Evolutionary conservation across 2,888 invertebrate genomes (phyloP).

Genomic region (Hemithea aestivaria): DNA sequence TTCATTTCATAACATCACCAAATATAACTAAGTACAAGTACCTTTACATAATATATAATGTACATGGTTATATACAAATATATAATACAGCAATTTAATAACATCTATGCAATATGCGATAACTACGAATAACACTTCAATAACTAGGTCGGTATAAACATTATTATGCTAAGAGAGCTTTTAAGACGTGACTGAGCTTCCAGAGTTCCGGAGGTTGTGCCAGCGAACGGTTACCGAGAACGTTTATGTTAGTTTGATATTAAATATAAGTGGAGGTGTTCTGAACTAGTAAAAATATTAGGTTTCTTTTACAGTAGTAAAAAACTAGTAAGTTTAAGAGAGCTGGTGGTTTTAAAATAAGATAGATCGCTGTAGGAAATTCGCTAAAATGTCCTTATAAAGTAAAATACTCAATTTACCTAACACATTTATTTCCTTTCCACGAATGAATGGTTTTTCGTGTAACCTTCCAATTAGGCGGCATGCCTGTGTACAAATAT

Average conservation of each 20-base stretch:
- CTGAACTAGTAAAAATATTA: too few species aligned
- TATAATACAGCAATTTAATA: too few species aligned
- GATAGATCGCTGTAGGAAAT: constrained; percentile 7
- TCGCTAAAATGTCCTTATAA: constrained; percentile 7
- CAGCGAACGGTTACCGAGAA: background rate
- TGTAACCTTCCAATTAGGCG: constrained; percentile 52
- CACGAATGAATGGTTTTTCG: constrained; percentile 46
- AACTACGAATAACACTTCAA: constrained; percentile 11
- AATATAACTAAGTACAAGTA: too few species aligned
- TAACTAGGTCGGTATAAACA: constrained; percentile 13
- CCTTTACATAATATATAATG: too few species aligned
- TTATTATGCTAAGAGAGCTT: constrained; percentile 15
- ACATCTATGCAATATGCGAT: constrained; percentile 1
- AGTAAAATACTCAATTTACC: constrained; percentile 30
- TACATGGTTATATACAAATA: too few species aligned
- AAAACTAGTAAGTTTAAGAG: too few species aligned
- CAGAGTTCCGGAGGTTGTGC: constrained; percentile 2
- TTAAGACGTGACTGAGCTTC: constrained; percentile 14
- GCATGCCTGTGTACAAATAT: constrained; percentile 38
- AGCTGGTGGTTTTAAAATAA: too few species aligned
- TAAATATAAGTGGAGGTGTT: too few species aligned
- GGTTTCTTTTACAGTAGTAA: too few species aligned
- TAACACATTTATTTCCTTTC: constrained; percentile 35
- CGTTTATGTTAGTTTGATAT: background rate
- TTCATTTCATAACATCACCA: too few species aligned